Percentiles rank a stretch among this genome's conserved stretches.
These are phyloP conservation scores for Nymphicus hollandicus DNA, from an alignment of 2,113 vertebrate genomes.

Conservation along the genomic window DNA sequence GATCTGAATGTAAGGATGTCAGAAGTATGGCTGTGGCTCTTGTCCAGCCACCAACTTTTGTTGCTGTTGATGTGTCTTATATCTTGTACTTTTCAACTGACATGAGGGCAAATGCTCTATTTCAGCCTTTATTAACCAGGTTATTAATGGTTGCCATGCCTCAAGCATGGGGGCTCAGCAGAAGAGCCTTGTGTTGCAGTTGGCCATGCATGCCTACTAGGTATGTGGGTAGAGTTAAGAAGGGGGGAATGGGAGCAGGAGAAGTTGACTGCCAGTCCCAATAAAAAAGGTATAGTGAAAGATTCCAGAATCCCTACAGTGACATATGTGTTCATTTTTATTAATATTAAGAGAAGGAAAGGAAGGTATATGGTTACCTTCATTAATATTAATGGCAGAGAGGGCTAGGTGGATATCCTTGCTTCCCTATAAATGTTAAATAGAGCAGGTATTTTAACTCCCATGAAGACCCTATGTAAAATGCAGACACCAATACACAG, in stretches of 20 bases:
- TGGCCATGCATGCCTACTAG: accelerated
- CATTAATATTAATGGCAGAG: not conserved
- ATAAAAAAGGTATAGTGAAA: not conserved
- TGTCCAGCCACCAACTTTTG: not conserved
- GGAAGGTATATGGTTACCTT: not conserved
- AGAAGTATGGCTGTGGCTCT: not conserved
- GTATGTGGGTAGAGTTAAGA: not conserved
- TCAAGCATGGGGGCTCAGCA: accelerated
- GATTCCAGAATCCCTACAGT: not conserved
- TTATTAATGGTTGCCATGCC: accelerated
- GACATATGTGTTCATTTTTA: not conserved
- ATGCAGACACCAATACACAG: not conserved
- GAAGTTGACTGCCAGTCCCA: not conserved
- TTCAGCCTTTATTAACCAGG: not conserved
- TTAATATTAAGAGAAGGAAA: not conserved
- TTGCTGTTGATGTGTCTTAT: not conserved
- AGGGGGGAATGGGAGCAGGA: accelerated
- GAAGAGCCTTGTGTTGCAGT: not conserved
- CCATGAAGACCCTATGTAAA: not conserved
- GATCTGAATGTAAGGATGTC: accelerated
- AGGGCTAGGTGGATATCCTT: not conserved
- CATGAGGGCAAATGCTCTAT: not conserved
- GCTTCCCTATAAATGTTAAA: not conserved
- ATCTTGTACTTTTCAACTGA: not conserved
- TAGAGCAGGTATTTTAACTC: not conserved